Evolutionary conservation across 2,888 invertebrate genomes (phyloP).

Genomic region (Drosophila neotestacea): DNA sequence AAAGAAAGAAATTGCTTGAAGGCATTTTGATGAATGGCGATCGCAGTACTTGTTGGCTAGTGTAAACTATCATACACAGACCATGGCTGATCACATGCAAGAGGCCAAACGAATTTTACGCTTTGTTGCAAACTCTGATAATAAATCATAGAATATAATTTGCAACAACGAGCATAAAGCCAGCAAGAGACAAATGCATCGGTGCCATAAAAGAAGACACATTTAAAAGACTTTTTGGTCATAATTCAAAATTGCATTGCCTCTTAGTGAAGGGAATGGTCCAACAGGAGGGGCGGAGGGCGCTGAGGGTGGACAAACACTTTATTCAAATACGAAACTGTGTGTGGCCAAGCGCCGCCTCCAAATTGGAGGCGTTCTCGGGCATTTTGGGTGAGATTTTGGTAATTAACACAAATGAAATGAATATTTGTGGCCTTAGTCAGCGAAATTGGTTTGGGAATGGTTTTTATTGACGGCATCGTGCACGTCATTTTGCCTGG

Average conservation of each 20-base stretch:
- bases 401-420: conserved; percentile 72
- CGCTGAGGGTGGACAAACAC: neutral
- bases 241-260: conserved; percentile 64
- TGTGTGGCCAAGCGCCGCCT: conserved; percentile 49
- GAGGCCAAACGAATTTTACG: conserved; percentile 75
- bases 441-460: conserved; percentile 48
- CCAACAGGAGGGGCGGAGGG: neutral
- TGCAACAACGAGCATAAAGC: conserved; percentile 48
- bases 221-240: conserved; percentile 52
- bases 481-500: conserved; percentile 65
- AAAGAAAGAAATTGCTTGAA: no score
- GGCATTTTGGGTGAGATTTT: conserved; percentile 61
- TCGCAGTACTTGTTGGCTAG: conserved; percentile 42
- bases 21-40: no score
- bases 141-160: conserved; percentile 78
- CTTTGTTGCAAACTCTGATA: conserved; percentile 75
- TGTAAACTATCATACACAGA: conserved; percentile 50
- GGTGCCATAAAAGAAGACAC: conserved; percentile 50
- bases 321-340: conserved; percentile 1
- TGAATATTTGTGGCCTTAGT: conserved; percentile 60
- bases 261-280: neutral
- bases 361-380: conserved; percentile 22
- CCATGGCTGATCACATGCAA: conserved; percentile 18
- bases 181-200: conserved; percentile 46
- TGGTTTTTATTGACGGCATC: conserved; percentile 51